Evolutionary conservation across 1,140 invertebrate species (phyloP).

Genomic region (Nixonia krombeini): DNA sequence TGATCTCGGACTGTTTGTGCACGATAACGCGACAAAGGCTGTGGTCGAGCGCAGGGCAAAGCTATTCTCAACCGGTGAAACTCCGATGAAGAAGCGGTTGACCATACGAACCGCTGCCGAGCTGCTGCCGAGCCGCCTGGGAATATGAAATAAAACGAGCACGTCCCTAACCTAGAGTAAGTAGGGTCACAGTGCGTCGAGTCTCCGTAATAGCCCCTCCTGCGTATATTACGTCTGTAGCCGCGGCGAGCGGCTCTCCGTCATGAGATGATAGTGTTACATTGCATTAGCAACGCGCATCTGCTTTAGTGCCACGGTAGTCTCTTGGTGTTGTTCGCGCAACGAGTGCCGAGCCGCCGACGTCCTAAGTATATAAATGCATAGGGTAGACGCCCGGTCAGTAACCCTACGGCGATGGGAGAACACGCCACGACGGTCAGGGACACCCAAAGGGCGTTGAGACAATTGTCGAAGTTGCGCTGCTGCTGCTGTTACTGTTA

Average conservation of each 20-base stretch:
- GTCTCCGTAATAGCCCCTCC: slow-evolving; percentile 26
- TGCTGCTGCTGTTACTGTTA: too few species aligned
- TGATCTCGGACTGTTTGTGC: too few species aligned
- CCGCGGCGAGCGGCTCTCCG: too few species aligned
- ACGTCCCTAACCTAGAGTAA: slow-evolving; percentile 43
- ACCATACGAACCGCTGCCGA: not conserved
- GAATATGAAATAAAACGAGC: slow-evolving; percentile 22
- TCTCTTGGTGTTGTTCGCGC: slow-evolving; percentile 5
- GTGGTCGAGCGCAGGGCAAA: too few species aligned
- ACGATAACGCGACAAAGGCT: too few species aligned
- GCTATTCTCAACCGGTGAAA: too few species aligned
- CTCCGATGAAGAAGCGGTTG: not conserved
- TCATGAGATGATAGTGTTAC: slow-evolving; percentile 31
- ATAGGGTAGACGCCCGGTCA: slow-evolving; percentile 50
- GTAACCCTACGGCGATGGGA: slow-evolving; percentile 40
- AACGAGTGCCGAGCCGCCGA: slow-evolving; percentile 17
- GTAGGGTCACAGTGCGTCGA: slow-evolving; percentile 19
- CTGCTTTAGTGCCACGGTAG: slow-evolving; percentile 21
- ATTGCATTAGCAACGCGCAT: slow-evolving; percentile 43
- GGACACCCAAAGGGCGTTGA: slow-evolving; percentile 44
- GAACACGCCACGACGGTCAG: slow-evolving; percentile 37
- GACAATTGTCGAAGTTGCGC: slow-evolving; percentile 30
- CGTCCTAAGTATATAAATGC: slow-evolving; percentile 48
- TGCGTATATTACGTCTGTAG: too few species aligned
- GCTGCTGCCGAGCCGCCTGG: slow-evolving; percentile 3